Base-by-base conservation (phyloP, 92 coral and sea anemone genomes). In the Phenganax stokvisi region DNA sequence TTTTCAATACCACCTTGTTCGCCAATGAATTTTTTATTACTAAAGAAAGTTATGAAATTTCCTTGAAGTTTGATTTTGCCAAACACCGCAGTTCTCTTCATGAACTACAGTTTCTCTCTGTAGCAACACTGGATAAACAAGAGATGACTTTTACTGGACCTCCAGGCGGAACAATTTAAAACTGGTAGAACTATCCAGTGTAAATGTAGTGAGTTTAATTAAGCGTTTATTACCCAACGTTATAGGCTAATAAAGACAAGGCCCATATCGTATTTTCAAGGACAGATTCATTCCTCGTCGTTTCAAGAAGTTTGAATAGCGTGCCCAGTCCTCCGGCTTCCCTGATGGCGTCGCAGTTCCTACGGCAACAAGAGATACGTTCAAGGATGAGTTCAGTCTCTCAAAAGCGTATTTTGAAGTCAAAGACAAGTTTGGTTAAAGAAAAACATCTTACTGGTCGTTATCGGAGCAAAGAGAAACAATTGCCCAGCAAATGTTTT, bases 191-290 rank as follows among this genome's bases (percentile, higher is more conserved):
- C 5, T 37, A 5, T 37, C 47, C 47, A 37, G 47, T 37, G 47
- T 5, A 37, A 37, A 37, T 37, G 5, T 37, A 70, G 9, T 1
- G 1, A 31, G 25, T 71, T 9, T 2, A 15, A 30, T 51, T 44
- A 27, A 76, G 54, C 8, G 72, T 12, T 12, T 13, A 86, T 82
- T 83, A 89, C 98, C 90, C 89, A 12, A 85, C 64, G 65, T 90
- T 89, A n/a, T 85, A 63, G 54, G 97, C 93, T 70, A 91, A 83
- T 64, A 85, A 86, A 30, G 91, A 90, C 28, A 93, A 71, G 3
- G 97, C 89, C 97, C 97, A 92, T 0, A 87, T 88, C 2, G 85
- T 84, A 31, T 96, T 89, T 70, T 93, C 98, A n/a, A 91, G 80
- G 69, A 91, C 92, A 79, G 80, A 84, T 37, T 91, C 83, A 54